Percentiles rank a stretch among this genome's conserved stretches.
These are phyloP conservation scores for Corynorhinus townsendii DNA, from an alignment of 2,113 vertebrate genomes.

Conservation along the genomic window DNA sequence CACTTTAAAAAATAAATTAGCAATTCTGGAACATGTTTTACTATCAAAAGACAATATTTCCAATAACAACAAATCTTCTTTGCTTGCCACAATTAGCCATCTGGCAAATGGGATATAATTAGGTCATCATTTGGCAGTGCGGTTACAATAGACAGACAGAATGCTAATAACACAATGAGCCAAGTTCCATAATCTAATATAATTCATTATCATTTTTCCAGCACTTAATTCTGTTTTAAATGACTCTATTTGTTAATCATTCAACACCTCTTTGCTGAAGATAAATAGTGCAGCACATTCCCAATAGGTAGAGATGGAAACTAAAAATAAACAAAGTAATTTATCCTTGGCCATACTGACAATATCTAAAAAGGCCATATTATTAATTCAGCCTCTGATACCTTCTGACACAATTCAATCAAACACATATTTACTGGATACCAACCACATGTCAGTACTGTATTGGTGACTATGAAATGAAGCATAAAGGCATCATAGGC, in stretches of 20 bases:
- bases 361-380: background rate
- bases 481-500: background rate
- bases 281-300: background rate
- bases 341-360: slow-evolving; percentile 2
- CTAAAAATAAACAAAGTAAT: slow-evolving; percentile 12
- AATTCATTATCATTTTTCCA: slow-evolving; percentile 56
- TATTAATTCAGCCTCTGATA: background rate
- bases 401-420: background rate
- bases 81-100: slow-evolving; percentile 67
- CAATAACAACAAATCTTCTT: slow-evolving; percentile 51
- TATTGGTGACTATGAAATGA: background rate
- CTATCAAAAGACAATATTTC: slow-evolving; percentile 62
- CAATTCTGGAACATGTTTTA: slow-evolving; percentile 56
- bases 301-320: background rate
- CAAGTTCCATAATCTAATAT: slow-evolving; percentile 46
- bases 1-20: slow-evolving; percentile 49
- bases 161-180: slow-evolving; percentile 48
- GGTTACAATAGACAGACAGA: slow-evolving; percentile 61
- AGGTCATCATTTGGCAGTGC: slow-evolving; percentile 66
- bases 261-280: slow-evolving; percentile 23
- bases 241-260: slow-evolving; percentile 49
- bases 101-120: slow-evolving; percentile 72
- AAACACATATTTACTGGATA: background rate
- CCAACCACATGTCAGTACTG: background rate
- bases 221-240: slow-evolving; percentile 51